Evolutionary conservation across 2,888 invertebrate genomes (phyloP), one percentile per base, ranked within the genome.

Genomic region (Lapara coniferarum): DNA sequence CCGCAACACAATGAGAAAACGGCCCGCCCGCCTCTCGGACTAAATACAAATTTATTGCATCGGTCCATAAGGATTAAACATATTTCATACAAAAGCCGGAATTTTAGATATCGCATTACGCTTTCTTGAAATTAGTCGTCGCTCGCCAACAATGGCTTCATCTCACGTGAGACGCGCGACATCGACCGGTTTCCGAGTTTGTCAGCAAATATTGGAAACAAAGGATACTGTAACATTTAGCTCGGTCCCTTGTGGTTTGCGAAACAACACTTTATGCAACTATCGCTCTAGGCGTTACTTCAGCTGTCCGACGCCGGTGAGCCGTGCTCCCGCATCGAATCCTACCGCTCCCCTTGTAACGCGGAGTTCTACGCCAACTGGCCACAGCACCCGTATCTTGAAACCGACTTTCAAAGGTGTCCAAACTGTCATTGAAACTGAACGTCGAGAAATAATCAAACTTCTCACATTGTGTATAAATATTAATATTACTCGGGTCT

Each of bases 191-290:
- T 25, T 66, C 53, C 66, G 51, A 69, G 78, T 79, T 79, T 74
- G 80, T 76, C 76, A 77, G 74, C 79, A 78, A 81, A 79, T 77
- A 81, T 74, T 69, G 75, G 77, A 84, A 85, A 89, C 88, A 89
- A 89, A 88, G 85, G 86, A 87, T 85, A 87, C 87, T 85, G 83
- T 84, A 86, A 81, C 82, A 80, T 85, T 87, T 85, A 83, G 82
- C 82, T 83, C 84, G 83, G 79, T 81, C 82, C 81, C 80, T 84
- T 85, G 88, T 78, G 84, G 87, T 85, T 88, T 89, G 84, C 83
- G 85, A 88, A 86, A 88, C 83, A 83, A 79, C 83, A 81, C 81
- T 84, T 63, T 63, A 84, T 84, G 85, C 84, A 88, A 89, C 84
- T 82, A 84, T 82, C 80, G 81, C 81, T 81, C 79, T 81, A 78